Evolutionary conservation across 2,888 invertebrate species (phyloP).

Genomic region (Dastarcus helophoroides): DNA sequence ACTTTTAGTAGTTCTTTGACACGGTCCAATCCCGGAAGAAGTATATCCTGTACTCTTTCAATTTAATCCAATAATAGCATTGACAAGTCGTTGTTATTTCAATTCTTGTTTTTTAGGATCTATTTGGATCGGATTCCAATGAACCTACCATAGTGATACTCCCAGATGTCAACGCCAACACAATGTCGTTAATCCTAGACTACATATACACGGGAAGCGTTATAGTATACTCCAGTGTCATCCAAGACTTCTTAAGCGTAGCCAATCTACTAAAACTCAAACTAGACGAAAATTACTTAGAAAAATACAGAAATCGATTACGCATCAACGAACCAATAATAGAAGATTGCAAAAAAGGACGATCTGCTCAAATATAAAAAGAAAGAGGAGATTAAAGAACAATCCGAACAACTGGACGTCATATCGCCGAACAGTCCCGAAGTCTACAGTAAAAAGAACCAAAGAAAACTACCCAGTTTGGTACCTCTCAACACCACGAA

Average conservation of each 20-base stretch:
- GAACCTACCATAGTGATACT: conserved; percentile 52
- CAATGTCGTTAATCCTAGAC: conserved; percentile 51
- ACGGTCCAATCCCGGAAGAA: too few relatives aligned
- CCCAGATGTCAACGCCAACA: conserved; percentile 51
- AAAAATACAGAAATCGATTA: conserved; percentile 9
- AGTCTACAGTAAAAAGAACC: conserved; percentile 15
- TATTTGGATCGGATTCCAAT: conserved; percentile 31
- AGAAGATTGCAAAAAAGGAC: conserved; percentile 7
- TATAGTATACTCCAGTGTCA: conserved; percentile 43
- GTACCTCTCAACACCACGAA: conserved; percentile 22
- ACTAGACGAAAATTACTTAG: conserved; percentile 18
- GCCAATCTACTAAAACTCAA: conserved; percentile 34
- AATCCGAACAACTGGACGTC: conserved; percentile 5
- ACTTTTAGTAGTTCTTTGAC: too few relatives aligned
- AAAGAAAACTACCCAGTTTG: conserved; percentile 27
- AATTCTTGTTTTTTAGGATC: conserved; percentile 26
- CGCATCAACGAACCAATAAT: background rate
- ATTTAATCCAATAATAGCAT: too few relatives aligned
- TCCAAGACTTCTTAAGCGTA: conserved; percentile 48
- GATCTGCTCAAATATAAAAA: conserved; percentile 12
- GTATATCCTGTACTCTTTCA: too few relatives aligned
- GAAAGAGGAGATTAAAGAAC: conserved; percentile 10
- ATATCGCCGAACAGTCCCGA: conserved; percentile 5
- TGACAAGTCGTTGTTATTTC: too few relatives aligned
- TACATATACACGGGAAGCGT: conserved; percentile 60